These are phyloP conservation scores for Gryon sp. DNA, from an alignment of 1,140 invertebrate species.

Conservation along the genomic window DNA sequence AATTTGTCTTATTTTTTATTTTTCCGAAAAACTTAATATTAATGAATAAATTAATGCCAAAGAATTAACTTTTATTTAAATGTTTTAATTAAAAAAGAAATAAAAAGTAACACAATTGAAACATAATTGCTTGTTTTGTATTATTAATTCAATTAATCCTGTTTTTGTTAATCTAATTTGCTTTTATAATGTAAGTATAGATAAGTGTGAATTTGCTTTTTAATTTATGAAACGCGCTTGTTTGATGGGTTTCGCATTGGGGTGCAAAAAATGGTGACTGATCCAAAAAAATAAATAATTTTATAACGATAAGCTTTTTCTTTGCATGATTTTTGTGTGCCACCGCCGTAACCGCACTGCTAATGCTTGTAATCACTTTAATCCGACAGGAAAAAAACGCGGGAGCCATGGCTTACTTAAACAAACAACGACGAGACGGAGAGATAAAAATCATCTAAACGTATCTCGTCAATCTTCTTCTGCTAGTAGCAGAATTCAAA, in stretches of 20 bases:
- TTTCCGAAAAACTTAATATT: too few species aligned
- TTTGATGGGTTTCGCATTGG: conserved; percentile 5
- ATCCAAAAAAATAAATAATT: conserved; percentile 40
- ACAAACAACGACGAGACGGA: conserved; percentile 70
- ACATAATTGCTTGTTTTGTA: too few species aligned
- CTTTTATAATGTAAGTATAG: too few species aligned
- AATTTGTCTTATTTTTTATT: too few species aligned
- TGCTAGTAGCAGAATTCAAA: conserved; percentile 31
- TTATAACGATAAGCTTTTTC: conserved; percentile 38
- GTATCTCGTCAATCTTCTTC: conserved; percentile 49
- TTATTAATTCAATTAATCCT: too few species aligned
- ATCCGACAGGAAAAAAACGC: conserved; percentile 54
- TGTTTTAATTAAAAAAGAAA: neutral
- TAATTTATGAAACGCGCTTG: neutral
- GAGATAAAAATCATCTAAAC: conserved; percentile 60
- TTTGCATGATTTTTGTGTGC: conserved; percentile 51
- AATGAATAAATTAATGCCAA: too few species aligned
- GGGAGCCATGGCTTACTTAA: conserved; percentile 70
- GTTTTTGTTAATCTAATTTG: too few species aligned
- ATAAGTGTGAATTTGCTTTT: too few species aligned
- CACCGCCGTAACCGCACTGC: conserved; percentile 68
- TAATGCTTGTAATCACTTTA: conserved; percentile 70
- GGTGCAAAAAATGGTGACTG: conserved; percentile 20
- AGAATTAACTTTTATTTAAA: conserved; percentile 12
- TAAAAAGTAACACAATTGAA: too few species aligned